Conservation (phyloP, 1,140 invertebrate species). For the Drosophila lacertosa region DNA sequence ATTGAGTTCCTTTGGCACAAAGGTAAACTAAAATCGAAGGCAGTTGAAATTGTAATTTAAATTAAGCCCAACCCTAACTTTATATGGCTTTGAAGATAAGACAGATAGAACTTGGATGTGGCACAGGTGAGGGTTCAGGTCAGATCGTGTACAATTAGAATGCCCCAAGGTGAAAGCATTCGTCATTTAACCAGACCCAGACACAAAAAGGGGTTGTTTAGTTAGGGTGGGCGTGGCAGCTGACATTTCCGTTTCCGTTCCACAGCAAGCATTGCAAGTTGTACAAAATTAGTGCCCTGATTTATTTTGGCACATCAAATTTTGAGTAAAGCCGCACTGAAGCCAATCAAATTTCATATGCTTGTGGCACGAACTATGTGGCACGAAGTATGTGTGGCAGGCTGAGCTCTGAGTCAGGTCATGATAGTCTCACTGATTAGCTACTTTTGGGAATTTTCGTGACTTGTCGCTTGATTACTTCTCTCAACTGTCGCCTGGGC, state of each 20-base stretch:
- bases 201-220: background rate
- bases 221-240: background rate
- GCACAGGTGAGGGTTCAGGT: background rate
- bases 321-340: conserved; percentile 17
- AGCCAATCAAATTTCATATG: conserved; percentile 48
- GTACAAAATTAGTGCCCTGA: conserved; percentile 53
- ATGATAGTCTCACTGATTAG: conserved; percentile 66
- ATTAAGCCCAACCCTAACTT: conserved; percentile 2
- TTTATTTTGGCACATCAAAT: conserved; percentile 61
- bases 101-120: background rate
- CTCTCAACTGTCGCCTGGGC: conserved; percentile 25
- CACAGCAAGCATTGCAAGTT: conserved; percentile 45
- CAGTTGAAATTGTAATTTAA: background rate
- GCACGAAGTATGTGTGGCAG: background rate
- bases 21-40: too few relatives aligned
- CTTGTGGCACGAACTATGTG: conserved; percentile 1
- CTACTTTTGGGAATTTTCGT: conserved; percentile 61
- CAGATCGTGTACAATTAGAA: conserved; percentile 15
- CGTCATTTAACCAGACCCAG: conserved; percentile 13
- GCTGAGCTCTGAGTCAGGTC: conserved; percentile 4
- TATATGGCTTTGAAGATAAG: conserved; percentile 7
- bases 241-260: conserved; percentile 47
- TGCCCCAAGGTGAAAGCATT: conserved; percentile 3
- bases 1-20: too few relatives aligned
- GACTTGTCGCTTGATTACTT: conserved; percentile 70